A percentile compares a stretch with the other conserved stretches of the same genome.
Evolutionary conservation across 2,113 vertebrate genomes (phyloP).

Genomic region (Choloepus hoffmanni): DNA sequence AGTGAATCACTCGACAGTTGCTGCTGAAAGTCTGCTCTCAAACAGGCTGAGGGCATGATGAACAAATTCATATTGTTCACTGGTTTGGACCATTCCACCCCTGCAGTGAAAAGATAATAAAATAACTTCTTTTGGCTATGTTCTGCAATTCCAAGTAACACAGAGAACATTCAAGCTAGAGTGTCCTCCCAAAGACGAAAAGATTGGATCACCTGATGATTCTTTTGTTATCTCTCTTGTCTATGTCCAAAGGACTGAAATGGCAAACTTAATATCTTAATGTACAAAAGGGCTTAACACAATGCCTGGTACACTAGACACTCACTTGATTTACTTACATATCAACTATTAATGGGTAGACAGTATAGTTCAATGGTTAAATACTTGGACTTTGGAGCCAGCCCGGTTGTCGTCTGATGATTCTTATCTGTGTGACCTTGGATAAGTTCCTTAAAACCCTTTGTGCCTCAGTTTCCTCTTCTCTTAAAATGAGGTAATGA

Average conservation of each 20-base stretch:
- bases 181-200: background rate
- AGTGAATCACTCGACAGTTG: constrained; percentile 90
- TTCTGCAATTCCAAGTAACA: background rate
- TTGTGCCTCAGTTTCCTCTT: background rate
- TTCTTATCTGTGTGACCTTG: background rate
- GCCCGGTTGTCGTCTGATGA: background rate
- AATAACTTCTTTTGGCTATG: constrained; percentile 24
- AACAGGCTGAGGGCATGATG: constrained; percentile 95
- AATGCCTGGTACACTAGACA: background rate
- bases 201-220: background rate
- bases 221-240: background rate
- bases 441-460: background rate
- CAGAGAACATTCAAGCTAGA: background rate
- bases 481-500: background rate
- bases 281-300: background rate
- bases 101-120: constrained; percentile 84
- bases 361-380: background rate
- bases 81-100: constrained; percentile 99
- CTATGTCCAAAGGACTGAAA: background rate
- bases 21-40: constrained; percentile 91
- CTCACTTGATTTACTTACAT: background rate
- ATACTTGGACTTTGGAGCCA: background rate
- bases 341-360: background rate
- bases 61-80: constrained; percentile 98
- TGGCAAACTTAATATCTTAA: background rate